phyloP scores from a whole-genome alignment of 2,888 invertebrate species.

The Ptychoptera albimana region DNA sequence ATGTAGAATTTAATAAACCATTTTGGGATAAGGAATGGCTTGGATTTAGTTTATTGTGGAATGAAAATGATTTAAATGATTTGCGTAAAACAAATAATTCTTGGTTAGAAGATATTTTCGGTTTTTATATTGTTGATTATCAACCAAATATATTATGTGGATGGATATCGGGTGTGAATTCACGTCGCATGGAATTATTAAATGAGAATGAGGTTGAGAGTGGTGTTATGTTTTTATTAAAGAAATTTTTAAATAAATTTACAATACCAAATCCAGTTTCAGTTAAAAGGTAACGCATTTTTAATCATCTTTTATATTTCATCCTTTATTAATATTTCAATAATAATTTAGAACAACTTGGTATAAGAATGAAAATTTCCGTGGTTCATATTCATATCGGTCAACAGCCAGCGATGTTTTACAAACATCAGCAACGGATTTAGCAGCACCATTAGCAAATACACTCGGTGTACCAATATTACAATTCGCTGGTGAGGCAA shows the following conservation, averaged over 20 bases:
- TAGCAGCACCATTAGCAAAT: conserved; percentile 36
- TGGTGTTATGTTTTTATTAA: conserved; percentile 24
- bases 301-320: background rate
- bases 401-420: conserved; percentile 38
- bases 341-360: conserved; percentile 41
- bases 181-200: conserved; percentile 42
- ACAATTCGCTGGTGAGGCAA: conserved; percentile 53
- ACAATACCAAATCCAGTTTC: conserved; percentile 21
- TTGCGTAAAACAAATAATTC: conserved; percentile 22
- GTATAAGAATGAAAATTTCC: conserved; percentile 40
- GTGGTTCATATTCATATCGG: conserved; percentile 50
- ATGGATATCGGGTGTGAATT: conserved; percentile 51
- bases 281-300: conserved; percentile 10
- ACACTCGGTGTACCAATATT: conserved; percentile 33
- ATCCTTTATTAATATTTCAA: conserved; percentile 8
- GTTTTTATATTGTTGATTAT: conserved; percentile 47
- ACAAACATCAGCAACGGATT: conserved; percentile 34
- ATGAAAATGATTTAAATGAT: conserved; percentile 30
- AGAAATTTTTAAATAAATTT: conserved; percentile 23
- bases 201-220: conserved; percentile 32
- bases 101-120: conserved; percentile 50
- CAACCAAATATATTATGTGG: conserved; percentile 47
- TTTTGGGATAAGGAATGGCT: conserved; percentile 41
- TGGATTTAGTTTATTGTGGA: conserved; percentile 43
- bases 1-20: conserved; percentile 37